Evolutionary conservation across 2,113 vertebrate genomes (phyloP).

Genomic region (Blennius ocellaris): DNA sequence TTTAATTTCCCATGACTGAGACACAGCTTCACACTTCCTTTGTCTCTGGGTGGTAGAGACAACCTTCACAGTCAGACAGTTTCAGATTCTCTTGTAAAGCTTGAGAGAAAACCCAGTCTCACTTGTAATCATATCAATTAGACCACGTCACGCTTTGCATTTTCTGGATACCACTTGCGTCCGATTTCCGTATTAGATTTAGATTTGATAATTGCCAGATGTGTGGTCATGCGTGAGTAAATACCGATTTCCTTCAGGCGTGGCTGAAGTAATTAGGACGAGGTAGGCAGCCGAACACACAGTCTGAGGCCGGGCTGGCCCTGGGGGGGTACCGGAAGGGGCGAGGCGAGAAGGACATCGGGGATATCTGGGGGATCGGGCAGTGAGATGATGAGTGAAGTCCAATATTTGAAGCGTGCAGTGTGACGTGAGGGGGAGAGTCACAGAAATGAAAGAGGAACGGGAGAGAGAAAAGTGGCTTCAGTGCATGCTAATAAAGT

Average conservation of each 20-base stretch:
- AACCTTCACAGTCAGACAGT: not conserved
- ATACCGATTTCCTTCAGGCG: conserved; percentile 30
- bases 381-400: conserved; percentile 35
- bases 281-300: conserved; percentile 44
- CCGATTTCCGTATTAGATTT: not conserved
- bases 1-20: conserved; percentile 20
- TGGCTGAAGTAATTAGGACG: conserved; percentile 61
- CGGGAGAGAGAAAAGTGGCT: conserved; percentile 4
- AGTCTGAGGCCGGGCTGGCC: conserved; percentile 43
- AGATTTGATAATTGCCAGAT: conserved; percentile 19
- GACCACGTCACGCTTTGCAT: not conserved
- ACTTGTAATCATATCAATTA: not conserved
- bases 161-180: not conserved
- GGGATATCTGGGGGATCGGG: conserved; percentile 27
- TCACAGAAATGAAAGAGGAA: conserved; percentile 14
- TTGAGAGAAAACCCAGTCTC: not conserved
- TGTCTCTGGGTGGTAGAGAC: not conserved
- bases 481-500: conserved; percentile 68
- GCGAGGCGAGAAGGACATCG: conserved; percentile 26
- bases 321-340: conserved; percentile 29
- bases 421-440: not conserved
- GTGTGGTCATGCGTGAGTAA: conserved; percentile 36
- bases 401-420: conserved; percentile 23
- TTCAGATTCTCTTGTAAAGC: not conserved
- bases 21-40: conserved; percentile 16